phyloP scores from a whole-genome alignment of 2,888 invertebrate species.

The Clostera curtula region DNA sequence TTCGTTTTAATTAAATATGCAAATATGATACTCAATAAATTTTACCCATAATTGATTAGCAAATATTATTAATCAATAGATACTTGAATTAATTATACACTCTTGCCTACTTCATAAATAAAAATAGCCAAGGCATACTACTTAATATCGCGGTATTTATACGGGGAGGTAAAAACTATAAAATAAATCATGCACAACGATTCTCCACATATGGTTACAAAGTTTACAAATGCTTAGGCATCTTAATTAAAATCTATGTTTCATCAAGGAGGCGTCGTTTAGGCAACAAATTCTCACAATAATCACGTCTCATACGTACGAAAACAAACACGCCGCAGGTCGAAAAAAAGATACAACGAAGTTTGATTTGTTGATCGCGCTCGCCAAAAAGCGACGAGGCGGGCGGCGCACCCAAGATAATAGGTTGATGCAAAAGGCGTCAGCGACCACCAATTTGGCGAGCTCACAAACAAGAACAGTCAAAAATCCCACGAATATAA shows the following conservation, averaged over 20 bases:
- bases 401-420: constrained; percentile 59
- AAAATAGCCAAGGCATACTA: too few species aligned
- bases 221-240: constrained; percentile 30
- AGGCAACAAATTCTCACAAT: constrained; percentile 52
- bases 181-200: too few species aligned
- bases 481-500: constrained; percentile 52
- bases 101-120: too few species aligned
- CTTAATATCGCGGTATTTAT: too few species aligned
- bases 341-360: constrained; percentile 37
- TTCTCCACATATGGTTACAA: too few species aligned
- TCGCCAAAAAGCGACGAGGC: constrained; percentile 43
- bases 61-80: too few species aligned
- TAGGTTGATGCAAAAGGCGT: constrained; percentile 64
- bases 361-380: constrained; percentile 65
- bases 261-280: constrained; percentile 36
- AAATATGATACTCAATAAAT: too few species aligned
- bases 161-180: too few species aligned
- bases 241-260: constrained; percentile 40
- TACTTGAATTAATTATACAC: too few species aligned
- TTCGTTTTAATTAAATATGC: too few species aligned
- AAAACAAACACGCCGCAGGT: constrained; percentile 66
- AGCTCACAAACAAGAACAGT: constrained; percentile 44
- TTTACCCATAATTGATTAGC: too few species aligned
- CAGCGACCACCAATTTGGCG: constrained; percentile 67
- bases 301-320: constrained; percentile 59